Conservation (phyloP, 2,797 vertebrate genomes). For the Synanceia verrucosa region DNA sequence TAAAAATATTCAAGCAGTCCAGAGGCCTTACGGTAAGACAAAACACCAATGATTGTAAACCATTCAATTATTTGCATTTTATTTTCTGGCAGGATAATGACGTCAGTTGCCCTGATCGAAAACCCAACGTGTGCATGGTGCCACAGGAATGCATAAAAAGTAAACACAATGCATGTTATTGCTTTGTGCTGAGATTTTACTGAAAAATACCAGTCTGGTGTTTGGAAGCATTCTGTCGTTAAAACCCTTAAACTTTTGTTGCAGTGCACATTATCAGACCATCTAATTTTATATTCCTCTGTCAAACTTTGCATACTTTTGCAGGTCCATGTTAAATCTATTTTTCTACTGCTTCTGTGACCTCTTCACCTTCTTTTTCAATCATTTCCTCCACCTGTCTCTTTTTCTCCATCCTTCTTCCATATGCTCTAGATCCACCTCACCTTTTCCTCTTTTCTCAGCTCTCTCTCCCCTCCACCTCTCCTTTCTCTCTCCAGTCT, state of each 20-base stretch:
- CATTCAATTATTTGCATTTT: neutral
- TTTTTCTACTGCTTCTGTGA: neutral
- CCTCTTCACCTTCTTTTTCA: conserved; percentile 7
- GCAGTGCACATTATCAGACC: neutral
- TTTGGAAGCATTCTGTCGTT: neutral
- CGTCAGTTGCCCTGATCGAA: neutral
- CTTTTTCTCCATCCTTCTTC: neutral
- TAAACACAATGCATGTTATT: neutral
- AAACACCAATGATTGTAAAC: neutral
- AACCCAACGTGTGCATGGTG: neutral
- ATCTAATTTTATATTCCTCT: neutral
- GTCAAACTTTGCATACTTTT: neutral
- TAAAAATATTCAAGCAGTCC: conserved; percentile 5
- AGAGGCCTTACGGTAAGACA: neutral
- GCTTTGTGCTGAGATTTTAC: neutral
- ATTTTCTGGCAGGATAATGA: neutral
- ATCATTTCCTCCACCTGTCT: neutral
- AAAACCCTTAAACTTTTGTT: neutral
- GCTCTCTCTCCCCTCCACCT: neutral
- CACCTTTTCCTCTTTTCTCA: conserved; percentile 1
- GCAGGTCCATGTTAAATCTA: neutral
- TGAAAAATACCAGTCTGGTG: neutral
- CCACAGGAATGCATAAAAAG: neutral
- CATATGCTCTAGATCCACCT: conserved; percentile 18
- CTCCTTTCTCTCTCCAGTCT: conserved; percentile 18